Evolutionary conservation across 2,113 vertebrate species (phyloP), one percentile per base, ranked within the genome.

Genomic region (Jacana jacana): DNA sequence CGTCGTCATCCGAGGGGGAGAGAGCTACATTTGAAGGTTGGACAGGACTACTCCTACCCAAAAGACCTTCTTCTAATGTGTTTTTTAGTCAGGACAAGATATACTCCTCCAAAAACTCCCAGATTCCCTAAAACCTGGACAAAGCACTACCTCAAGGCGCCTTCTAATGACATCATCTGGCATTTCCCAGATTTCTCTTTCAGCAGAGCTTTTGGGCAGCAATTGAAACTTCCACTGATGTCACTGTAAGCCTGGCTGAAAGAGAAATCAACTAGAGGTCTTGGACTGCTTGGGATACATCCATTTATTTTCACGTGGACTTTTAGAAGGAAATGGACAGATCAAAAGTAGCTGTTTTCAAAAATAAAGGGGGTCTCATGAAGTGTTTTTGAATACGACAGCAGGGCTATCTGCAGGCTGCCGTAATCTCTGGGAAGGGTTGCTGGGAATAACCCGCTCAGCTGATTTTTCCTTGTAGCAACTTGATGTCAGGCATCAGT

Each of bases 401-500:
- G 76, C 80, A 77, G 66, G 66, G 78, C 18, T 61, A 81, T 78
- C 79, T 86, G 82, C 52, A 86, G 85, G 69, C 86, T 91, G 48
- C 42, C 68, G 37, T 39, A 44, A 37, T 80, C 75, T 77, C 81
- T 92, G 23, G 79, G 77, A 55, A 52, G 61, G 51, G 95, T 94
- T 92, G 79, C 86, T 78, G 86, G 93, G 95, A 91, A 87, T 81
- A 94, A 78, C 25, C 42, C 39, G 9, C 48, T 66, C 35, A 82
- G 87, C 27, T 49, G 51, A 89, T 86, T 93, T 89, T 84, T 61
- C 40, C 35, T 83, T 78, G 71, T 44, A 88, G 52, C 60, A 97
- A 93, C 64, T 92, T 82, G 48, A 96, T 87, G 81, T 86, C 69
- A 96, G 72, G 73, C 92, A 91, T 96, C 91, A 79, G 76, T 91